Conservation (phyloP, 1,140 invertebrate species). For the Caenorhabditis remanei region DNA sequence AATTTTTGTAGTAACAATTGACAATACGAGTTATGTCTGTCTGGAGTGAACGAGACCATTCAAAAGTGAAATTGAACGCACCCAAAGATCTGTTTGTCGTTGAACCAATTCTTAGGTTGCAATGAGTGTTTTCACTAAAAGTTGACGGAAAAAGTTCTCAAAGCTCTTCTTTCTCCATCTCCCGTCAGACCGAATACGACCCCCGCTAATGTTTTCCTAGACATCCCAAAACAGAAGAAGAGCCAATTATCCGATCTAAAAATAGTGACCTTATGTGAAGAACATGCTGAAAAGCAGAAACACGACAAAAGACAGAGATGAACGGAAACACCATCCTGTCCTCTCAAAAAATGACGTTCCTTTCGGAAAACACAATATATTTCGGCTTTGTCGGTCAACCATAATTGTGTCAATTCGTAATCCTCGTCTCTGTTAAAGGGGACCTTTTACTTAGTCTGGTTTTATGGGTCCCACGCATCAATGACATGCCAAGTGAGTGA, state of each 20-base stretch:
- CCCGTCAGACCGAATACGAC: background rate
- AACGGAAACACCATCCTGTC: background rate
- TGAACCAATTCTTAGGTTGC: background rate
- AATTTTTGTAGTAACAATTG: background rate
- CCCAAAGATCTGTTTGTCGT: background rate
- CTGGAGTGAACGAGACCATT: background rate
- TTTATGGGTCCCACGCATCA: slow-evolving; percentile 46
- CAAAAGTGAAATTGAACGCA: background rate
- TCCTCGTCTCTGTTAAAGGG: background rate
- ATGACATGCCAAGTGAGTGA: slow-evolving; percentile 20
- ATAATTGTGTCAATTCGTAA: slow-evolving; percentile 34
- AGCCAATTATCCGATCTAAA: slow-evolving; percentile 41
- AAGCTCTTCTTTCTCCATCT: background rate
- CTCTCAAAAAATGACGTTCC: slow-evolving; percentile 14
- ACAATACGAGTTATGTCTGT: background rate
- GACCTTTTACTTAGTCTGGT: background rate
- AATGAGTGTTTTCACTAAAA: background rate
- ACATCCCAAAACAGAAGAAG: background rate
- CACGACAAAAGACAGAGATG: background rate
- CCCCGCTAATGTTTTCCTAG: background rate
- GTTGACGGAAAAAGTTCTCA: background rate
- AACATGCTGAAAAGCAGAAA: background rate
- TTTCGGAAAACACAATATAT: slow-evolving; percentile 34
- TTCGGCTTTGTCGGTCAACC: background rate
- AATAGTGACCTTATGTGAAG: background rate